These are phyloP conservation scores for Eilema depressum DNA, from an alignment of 2,888 invertebrate species.

Conservation along the genomic window DNA sequence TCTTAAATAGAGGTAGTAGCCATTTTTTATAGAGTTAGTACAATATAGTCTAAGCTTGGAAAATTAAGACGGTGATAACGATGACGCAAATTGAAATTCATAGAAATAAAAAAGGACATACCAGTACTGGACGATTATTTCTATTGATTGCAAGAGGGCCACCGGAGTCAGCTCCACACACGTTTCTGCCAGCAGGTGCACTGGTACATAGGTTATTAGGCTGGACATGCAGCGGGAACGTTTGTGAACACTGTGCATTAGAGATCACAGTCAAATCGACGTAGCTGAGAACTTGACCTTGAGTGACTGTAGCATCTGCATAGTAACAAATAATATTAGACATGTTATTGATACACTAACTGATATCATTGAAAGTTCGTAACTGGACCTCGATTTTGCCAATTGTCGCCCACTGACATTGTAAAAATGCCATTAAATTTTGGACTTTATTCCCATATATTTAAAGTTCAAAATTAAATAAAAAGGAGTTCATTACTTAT, in stretches of 20 bases:
- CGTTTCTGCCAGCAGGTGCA: not conserved
- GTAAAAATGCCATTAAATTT: too few relatives aligned
- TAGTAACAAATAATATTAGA: not conserved
- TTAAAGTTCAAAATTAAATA: too few relatives aligned
- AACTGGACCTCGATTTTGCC: too few relatives aligned
- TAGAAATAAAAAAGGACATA: not conserved
- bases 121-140: not conserved
- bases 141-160: slow-evolving; percentile 1
- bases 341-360: too few relatives aligned
- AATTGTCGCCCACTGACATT: too few relatives aligned
- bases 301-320: not conserved
- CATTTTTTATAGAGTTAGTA: too few relatives aligned
- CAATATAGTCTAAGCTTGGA: too few relatives aligned
- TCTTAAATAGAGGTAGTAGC: too few relatives aligned
- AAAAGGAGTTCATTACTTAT: too few relatives aligned
- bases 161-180: slow-evolving; percentile 12
- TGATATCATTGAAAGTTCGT: too few relatives aligned
- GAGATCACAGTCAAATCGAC: not conserved
- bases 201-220: slow-evolving; percentile 10
- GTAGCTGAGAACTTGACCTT: not conserved
- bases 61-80: not conserved
- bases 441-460: too few relatives aligned
- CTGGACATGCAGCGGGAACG: not conserved
- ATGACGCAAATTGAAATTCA: not conserved
- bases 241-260: not conserved